Percentiles rank a stretch among this genome's conserved stretches.
Evolutionary conservation across 1,140 invertebrate genomes (phyloP).

Genomic region (Pantala flavescens): DNA sequence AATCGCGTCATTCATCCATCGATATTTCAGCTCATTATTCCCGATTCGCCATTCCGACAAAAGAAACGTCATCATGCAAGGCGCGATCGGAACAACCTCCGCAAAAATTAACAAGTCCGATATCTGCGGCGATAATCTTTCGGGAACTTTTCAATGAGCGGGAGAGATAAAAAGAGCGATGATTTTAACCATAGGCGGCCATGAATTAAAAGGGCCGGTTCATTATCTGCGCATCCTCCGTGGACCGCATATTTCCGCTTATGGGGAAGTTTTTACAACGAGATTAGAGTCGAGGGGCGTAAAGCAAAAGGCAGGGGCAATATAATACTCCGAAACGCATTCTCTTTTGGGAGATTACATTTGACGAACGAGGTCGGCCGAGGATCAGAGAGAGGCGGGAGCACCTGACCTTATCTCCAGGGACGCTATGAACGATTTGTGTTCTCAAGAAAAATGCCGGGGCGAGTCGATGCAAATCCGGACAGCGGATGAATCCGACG

Average conservation of each 20-base stretch:
- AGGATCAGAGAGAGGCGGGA: neutral
- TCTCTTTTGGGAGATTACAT: neutral
- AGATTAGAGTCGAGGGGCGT: neutral
- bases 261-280: neutral
- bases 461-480: neutral
- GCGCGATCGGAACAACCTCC: neutral
- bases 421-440: constrained; percentile 5
- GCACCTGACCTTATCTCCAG: neutral
- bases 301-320: neutral
- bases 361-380: neutral
- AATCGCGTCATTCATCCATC: no score
- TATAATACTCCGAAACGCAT: neutral
- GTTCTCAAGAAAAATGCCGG: neutral
- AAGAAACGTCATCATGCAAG: no score
- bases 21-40: no score
- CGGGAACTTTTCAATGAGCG: neutral
- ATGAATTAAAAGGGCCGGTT: neutral
- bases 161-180: neutral
- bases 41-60: no score
- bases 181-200: neutral
- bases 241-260: neutral
- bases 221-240: neutral
- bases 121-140: neutral
- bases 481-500: constrained; percentile 2
- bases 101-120: neutral